Percentiles rank a stretch among this genome's conserved stretches.
These are phyloP conservation scores for Leucophenga montana DNA, from an alignment of 2,888 invertebrate genomes.

Conservation along the genomic window DNA sequence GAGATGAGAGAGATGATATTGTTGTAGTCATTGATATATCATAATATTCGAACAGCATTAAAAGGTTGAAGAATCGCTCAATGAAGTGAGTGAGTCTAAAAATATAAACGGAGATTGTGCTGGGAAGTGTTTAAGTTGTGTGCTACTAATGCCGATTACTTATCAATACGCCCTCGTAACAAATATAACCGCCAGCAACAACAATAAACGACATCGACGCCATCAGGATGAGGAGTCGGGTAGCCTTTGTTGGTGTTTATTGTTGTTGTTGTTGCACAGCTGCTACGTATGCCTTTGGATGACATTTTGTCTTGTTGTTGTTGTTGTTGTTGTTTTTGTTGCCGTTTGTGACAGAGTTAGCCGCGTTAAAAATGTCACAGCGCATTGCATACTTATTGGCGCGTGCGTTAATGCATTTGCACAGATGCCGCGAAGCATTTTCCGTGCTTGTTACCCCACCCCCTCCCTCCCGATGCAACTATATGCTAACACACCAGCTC, in stretches of 20 bases:
- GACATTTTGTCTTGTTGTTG: conserved; percentile 3
- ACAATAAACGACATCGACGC: not conserved
- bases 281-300: conserved; percentile 36
- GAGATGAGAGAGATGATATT: no score
- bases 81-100: no score
- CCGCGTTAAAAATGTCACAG: conserved; percentile 66
- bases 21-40: no score
- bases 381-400: conserved; percentile 66
- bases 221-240: not conserved
- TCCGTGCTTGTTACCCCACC: not conserved
- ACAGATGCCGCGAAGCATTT: conserved; percentile 24
- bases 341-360: conserved; percentile 51
- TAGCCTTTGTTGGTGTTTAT: conserved; percentile 9
- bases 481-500: conserved; percentile 17
- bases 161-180: not conserved
- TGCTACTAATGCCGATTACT: no score
- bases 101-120: no score
- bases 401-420: conserved; percentile 62
- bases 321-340: conserved; percentile 36
- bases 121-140: no score
- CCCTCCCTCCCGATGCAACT: not conserved
- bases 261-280: conserved; percentile 27
- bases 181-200: conserved; percentile 28
- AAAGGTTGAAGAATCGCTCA: no score
- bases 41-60: no score